These are phyloP conservation scores for Castor canadensis DNA, from an alignment of 2,113 vertebrate genomes.

Conservation along the genomic window DNA sequence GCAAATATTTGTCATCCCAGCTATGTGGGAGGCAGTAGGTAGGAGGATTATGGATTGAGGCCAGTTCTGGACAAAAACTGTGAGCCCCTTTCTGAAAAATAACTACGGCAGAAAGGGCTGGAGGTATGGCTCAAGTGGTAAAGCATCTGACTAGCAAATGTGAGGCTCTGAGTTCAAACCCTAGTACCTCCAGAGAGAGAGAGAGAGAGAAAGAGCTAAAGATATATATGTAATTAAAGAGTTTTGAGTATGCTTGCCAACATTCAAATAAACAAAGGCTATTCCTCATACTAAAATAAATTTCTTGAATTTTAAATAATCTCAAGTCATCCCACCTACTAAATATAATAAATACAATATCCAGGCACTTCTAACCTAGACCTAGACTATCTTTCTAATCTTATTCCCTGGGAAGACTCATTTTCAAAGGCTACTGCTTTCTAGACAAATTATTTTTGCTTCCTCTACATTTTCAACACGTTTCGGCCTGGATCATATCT, in stretches of 20 bases:
- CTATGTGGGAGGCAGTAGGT: too few species aligned
- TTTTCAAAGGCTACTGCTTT: background rate
- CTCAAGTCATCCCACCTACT: background rate
- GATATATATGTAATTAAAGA: background rate
- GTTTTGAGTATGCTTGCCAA: background rate
- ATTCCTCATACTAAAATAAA: background rate
- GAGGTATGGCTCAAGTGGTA: too few species aligned
- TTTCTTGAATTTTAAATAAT: constrained; percentile 28
- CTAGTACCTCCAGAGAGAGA: too few species aligned
- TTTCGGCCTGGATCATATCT: background rate
- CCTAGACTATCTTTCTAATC: background rate
- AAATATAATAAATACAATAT: background rate
- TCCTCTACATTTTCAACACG: background rate
- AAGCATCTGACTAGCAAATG: too few species aligned
- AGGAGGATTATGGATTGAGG: too few species aligned
- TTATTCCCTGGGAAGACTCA: background rate
- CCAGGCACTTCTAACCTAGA: background rate
- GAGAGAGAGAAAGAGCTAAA: background rate
- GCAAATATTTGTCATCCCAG: too few species aligned
- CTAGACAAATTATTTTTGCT: constrained; percentile 11
- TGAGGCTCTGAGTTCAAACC: too few species aligned
- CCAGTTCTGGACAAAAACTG: too few species aligned
- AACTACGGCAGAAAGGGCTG: too few species aligned
- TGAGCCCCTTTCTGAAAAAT: too few species aligned
- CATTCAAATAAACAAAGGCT: background rate